These are phyloP conservation scores for Urocynchramus pylzowi DNA, from an alignment of 2,113 vertebrate species.

Conservation along the genomic window DNA sequence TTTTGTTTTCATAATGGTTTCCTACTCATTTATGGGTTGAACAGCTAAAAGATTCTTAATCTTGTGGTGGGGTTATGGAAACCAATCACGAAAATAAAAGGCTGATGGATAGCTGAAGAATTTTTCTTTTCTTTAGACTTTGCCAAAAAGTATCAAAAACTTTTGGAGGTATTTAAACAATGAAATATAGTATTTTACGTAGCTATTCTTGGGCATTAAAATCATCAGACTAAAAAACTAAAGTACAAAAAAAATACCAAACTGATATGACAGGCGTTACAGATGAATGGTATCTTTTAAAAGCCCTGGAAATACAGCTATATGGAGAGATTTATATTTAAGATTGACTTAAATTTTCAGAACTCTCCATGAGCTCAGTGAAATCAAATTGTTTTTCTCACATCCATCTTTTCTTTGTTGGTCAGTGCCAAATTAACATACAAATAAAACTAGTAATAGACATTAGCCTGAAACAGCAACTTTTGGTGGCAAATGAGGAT, in stretches of 20 bases:
- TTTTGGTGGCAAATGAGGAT: background rate
- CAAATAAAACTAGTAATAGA: background rate
- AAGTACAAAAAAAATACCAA: background rate
- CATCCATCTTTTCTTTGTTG: background rate
- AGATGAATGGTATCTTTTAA: background rate
- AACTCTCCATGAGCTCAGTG: background rate
- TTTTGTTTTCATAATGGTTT: slow-evolving; percentile 15
- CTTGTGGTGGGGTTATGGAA: slow-evolving; percentile 43
- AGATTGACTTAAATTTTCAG: background rate
- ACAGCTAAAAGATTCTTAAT: slow-evolving; percentile 36
- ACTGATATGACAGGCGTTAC: background rate
- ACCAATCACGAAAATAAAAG: slow-evolving; percentile 34
- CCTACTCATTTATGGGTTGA: slow-evolving; percentile 6
- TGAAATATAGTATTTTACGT: background rate
- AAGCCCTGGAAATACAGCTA: background rate
- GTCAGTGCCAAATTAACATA: background rate
- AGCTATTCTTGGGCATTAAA: background rate
- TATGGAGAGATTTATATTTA: background rate
- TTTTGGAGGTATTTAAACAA: background rate
- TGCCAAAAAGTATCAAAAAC: background rate
- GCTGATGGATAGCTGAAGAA: background rate
- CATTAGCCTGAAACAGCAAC: background rate
- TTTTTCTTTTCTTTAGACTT: slow-evolving; percentile 3
- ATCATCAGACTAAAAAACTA: background rate
- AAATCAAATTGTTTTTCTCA: background rate